Conservation (phyloP, 2,113 vertebrate genomes). For the Actinemys pallida region DNA sequence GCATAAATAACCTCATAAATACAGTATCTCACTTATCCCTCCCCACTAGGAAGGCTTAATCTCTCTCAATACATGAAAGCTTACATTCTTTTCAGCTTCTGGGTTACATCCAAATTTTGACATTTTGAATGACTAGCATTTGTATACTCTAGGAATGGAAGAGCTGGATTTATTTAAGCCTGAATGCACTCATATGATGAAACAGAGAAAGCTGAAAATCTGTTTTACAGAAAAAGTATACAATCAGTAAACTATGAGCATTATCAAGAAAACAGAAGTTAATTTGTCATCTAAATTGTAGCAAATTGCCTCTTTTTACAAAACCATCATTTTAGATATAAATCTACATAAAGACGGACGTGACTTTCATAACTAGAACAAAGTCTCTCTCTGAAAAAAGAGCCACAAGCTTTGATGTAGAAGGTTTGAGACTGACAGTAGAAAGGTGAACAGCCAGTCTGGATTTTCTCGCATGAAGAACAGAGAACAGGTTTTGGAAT, state of each 20-base stretch:
- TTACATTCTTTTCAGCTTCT: slow-evolving; percentile 71
- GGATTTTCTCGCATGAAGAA: background rate
- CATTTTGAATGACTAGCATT: slow-evolving; percentile 68
- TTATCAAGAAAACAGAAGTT: slow-evolving; percentile 50
- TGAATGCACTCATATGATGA: slow-evolving; percentile 37
- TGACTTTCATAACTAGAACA: slow-evolving; percentile 57
- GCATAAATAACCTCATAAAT: slow-evolving; percentile 45
- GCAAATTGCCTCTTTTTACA: slow-evolving; percentile 39
- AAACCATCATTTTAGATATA: slow-evolving; percentile 42
- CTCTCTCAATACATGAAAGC: slow-evolving; percentile 69
- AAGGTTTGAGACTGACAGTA: background rate
- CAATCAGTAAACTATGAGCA: slow-evolving; percentile 29
- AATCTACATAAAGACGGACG: slow-evolving; percentile 65
- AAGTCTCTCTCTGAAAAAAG: background rate
- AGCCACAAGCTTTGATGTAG: background rate
- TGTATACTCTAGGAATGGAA: slow-evolving; percentile 51
- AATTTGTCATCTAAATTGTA: slow-evolving; percentile 57
- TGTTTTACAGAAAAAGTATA: slow-evolving; percentile 50
- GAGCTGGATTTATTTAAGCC: slow-evolving; percentile 41
- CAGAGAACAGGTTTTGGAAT: background rate
- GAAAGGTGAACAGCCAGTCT: background rate
- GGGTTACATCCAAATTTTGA: slow-evolving; percentile 70
- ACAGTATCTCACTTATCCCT: slow-evolving; percentile 65
- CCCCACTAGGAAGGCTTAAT: slow-evolving; percentile 54
- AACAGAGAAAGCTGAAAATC: slow-evolving; percentile 43